Evolutionary conservation across 2,797 vertebrate species (phyloP).

Genomic region (Dromococcyx pavoninus): DNA sequence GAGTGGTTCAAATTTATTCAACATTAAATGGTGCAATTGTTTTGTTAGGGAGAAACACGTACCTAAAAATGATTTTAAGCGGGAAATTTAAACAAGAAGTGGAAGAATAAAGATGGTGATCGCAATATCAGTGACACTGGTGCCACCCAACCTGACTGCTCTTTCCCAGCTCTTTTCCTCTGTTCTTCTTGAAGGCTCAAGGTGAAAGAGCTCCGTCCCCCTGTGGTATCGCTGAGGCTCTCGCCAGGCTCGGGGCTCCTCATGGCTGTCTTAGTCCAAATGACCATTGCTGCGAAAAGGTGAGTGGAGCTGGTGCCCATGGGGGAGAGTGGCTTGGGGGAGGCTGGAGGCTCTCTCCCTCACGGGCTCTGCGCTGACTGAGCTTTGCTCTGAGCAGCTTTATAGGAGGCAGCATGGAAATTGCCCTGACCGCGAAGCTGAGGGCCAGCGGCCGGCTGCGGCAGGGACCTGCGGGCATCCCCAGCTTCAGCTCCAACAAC

Average conservation of each 20-base stretch:
- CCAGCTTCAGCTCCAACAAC: neutral
- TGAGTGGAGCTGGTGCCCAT: neutral
- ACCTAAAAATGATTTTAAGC: neutral
- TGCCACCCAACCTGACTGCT: neutral
- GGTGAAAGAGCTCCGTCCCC: neutral
- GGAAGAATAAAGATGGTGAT: neutral
- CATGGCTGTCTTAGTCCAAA: neutral
- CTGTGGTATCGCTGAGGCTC: neutral
- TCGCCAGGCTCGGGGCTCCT: neutral
- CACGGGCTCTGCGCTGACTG: neutral
- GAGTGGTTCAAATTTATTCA: no score
- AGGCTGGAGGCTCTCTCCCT: rapidly evolving
- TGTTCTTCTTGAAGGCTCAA: neutral
- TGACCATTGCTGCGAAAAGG: constrained; percentile 51
- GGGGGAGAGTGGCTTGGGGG: neutral
- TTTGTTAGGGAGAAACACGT: neutral
- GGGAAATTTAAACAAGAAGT: neutral
- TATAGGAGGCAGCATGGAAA: constrained; percentile 30
- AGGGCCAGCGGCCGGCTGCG: neutral
- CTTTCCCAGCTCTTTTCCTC: neutral
- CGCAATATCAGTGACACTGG: neutral
- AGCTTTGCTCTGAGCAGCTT: constrained; percentile 39
- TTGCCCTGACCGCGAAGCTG: constrained; percentile 24
- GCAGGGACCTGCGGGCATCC: neutral
- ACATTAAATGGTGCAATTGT: rapidly evolving